Evolutionary conservation across 2,113 vertebrate genomes (phyloP), one percentile per base, ranked within the genome.

Genomic region (Oenanthe oenanthe): DNA sequence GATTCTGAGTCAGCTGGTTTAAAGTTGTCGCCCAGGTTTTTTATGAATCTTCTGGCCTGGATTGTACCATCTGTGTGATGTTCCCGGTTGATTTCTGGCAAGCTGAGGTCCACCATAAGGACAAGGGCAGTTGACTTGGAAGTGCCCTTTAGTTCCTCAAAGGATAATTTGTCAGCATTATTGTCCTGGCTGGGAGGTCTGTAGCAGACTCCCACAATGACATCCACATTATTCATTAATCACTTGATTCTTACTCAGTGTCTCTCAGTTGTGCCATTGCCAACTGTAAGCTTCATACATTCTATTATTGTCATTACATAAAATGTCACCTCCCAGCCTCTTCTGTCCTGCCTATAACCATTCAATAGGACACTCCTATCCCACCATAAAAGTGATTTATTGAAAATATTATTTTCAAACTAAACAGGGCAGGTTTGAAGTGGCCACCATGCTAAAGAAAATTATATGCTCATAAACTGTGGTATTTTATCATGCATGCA

Each of bases 41-140:
- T 65, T 47, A n/a, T 47, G 0, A n/a, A n/a, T n/a, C 22, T 47
- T 47, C 28, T 56, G n/a, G 12, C 26, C 11, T 0, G 0, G 8
- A 7, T 32, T 45, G 13, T 38, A 32, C 48, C 14, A 28, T 38
- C 11, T 73, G 7, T 73, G n/a, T 38, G 17, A 47, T 54, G 58
- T 29, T 65, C 9, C 29, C 22, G n/a, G 17, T n/a, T 63, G 34
- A 65, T 85, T 74, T 57, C 19, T 65, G 18, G 13, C 31, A 40
- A n/a, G 6, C 7, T 48, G 60, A 65, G 11, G 29, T 34, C 50
- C 1, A 3, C 19, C 60, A 25, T 25, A 29, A 66, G 34, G 51
- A 57, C 13, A 48, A 42, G 12, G 29, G 16, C 60, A 34, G 34
- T 50, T 57, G 34, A 34, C 43, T 57, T 66, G 8, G 7, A 57